Conservation (phyloP, 2,888 invertebrate genomes). For the Seira musarum region DNA sequence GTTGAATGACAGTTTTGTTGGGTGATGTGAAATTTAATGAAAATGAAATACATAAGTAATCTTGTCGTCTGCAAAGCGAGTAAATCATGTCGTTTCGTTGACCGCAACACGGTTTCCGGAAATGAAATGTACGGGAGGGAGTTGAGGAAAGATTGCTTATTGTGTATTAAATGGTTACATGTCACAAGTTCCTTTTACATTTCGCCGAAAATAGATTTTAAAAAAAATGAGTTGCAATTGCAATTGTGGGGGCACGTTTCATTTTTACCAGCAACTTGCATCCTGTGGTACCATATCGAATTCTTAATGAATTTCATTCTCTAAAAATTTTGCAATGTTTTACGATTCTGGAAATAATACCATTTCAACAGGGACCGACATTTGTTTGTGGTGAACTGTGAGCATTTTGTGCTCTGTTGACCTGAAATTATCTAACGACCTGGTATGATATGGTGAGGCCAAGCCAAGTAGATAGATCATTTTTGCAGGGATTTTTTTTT, state of each 20-base stretch:
- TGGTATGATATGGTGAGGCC: too few species aligned
- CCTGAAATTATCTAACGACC: too few species aligned
- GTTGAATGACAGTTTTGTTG: background rate
- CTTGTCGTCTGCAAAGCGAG: background rate
- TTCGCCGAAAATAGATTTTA: constrained; percentile 3
- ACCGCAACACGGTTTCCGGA: constrained; percentile 13
- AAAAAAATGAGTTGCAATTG: background rate
- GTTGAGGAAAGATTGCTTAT: background rate
- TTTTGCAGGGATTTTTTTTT: too few species aligned
- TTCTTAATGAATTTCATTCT: too few species aligned
- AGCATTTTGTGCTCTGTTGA: too few species aligned
- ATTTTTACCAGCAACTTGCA: background rate
- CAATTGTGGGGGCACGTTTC: background rate
- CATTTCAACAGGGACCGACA: too few species aligned
- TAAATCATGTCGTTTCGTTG: background rate
- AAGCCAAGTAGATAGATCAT: too few species aligned
- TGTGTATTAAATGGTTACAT: background rate
- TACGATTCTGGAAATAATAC: too few species aligned
- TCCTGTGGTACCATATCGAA: too few species aligned
- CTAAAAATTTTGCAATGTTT: too few species aligned
- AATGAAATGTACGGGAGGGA: constrained; percentile 8
- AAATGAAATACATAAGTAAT: background rate
- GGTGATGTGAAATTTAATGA: background rate
- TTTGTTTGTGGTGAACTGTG: too few species aligned
- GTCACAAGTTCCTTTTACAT: background rate